phyloP scores from a whole-genome alignment of 2,888 invertebrate genomes.

The Diachrysia chrysitis region DNA sequence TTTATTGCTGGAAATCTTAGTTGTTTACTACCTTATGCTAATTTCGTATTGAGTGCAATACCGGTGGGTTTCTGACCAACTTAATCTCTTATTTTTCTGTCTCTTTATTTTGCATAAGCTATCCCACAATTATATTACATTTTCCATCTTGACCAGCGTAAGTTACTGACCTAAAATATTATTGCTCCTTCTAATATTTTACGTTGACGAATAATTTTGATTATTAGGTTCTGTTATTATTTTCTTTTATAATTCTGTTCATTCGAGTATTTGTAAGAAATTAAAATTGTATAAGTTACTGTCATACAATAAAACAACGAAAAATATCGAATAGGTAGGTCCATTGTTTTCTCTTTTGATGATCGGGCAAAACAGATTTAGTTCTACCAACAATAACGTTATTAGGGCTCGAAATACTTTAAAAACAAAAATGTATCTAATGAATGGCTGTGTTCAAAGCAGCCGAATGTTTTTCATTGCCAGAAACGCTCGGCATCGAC shows the following conservation, averaged over 20 bases:
- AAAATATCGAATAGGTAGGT: neutral
- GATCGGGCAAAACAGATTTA: constrained; percentile 19
- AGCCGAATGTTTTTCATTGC: constrained; percentile 76
- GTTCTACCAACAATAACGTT: constrained; percentile 48
- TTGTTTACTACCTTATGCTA: neutral
- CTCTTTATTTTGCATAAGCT: neutral
- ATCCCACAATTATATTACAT: too few relatives aligned
- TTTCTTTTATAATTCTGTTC: too few relatives aligned
- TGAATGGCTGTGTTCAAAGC: constrained; percentile 71
- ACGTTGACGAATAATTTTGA: neutral
- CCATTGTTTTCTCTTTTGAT: neutral
- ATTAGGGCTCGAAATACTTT: constrained; percentile 66
- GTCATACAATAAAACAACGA: neutral
- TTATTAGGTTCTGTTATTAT: too few relatives aligned
- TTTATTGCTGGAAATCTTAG: neutral
- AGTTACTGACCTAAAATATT: too few relatives aligned
- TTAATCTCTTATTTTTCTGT: neutral
- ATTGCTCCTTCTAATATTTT: neutral
- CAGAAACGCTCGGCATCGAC: constrained; percentile 77
- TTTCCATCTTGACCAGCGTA: too few relatives aligned
- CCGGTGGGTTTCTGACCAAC: neutral
- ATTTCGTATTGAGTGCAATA: neutral
- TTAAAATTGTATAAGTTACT: too few relatives aligned
- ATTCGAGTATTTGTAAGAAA: too few relatives aligned
- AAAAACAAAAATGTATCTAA: constrained; percentile 73